Base-by-base conservation (phyloP, 2,888 invertebrate genomes). In the Gymnosoma rotundatum region DNA sequence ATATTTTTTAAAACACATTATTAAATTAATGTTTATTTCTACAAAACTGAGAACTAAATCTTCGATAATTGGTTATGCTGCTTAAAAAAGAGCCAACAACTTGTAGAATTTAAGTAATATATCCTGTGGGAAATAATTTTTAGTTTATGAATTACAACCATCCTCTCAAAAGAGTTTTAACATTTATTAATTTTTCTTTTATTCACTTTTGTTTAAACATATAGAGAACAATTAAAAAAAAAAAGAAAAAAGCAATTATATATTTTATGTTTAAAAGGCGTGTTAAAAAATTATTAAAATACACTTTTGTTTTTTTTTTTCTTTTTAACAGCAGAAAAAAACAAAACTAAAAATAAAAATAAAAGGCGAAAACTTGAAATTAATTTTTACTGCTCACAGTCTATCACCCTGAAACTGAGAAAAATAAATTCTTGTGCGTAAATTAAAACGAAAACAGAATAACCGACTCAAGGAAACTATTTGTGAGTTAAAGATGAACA, bases 201-300 rank as follows among this genome's bases (percentile, higher is more conserved):
- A 25, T 25, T 25, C 25, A 25, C 25, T 25, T 25, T 25, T 25
- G 25, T 4, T 25, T 25, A 2, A 25, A 25, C 25, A 25, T 25
- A 25, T 2, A 25, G 4, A 25, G 25, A 25, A 25, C 1, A 25
- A 25, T 25, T 25, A 2, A 25, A 25, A 25, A 25, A 25, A 25
- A 32, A 6, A 32, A 10, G 1, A 1, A 42, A 42, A 42, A 12
- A 42, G 1, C 10, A 42, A 42, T 42, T 42, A 84, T 69, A 54
- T 64, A 48, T 73, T 80, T 81, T 78, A 84, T 84, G 84, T 60
- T 78, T 69, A 81, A 84, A 64, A 84, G 73, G 84, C 78, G 78
- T 81, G 78, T 74, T 84, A 81, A 84, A 64, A 78, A 60, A 69
- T 78, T 64, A 81, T 78, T 80, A 74, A 66, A 84, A 78, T 74